These are phyloP conservation scores for Sebastiscus tertius DNA, from an alignment of 2,797 vertebrate species.

Conservation along the genomic window DNA sequence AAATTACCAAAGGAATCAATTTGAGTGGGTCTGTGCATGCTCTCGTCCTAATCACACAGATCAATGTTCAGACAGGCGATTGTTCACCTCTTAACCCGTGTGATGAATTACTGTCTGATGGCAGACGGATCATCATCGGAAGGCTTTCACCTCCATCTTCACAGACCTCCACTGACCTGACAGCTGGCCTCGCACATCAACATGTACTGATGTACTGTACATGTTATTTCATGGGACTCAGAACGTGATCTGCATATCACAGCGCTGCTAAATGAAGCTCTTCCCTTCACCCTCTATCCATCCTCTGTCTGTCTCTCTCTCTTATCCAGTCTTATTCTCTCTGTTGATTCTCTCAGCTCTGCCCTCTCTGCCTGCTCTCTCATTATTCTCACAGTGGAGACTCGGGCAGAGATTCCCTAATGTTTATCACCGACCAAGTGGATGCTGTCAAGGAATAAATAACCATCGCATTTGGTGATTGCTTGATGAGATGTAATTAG, in stretches of 20 bases:
- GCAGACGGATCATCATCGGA: constrained; percentile 2
- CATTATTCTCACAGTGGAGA: neutral
- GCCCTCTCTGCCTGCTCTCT: neutral
- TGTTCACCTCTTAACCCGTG: constrained; percentile 43
- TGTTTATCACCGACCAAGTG: constrained; percentile 34
- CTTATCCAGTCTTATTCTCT: neutral
- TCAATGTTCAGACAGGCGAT: constrained; percentile 26
- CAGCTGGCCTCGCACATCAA: constrained; percentile 3
- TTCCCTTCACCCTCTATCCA: constrained; percentile 5
- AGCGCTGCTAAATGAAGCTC: constrained; percentile 17
- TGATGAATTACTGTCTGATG: constrained; percentile 42
- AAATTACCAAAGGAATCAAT: constrained; percentile 36
- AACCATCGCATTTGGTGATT: constrained; percentile 52
- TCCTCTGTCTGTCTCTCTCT: neutral
- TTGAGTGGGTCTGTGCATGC: constrained; percentile 20
- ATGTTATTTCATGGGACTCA: constrained; percentile 15
- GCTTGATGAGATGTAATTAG: constrained; percentile 74
- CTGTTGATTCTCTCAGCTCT: constrained; percentile 8
- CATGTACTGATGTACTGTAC: neutral
- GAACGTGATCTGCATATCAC: constrained; percentile 48
- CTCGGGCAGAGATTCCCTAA: neutral
- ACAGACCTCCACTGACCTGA: constrained; percentile 23
- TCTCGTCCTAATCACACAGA: constrained; percentile 26
- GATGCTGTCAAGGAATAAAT: constrained; percentile 55
- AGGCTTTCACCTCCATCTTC: constrained; percentile 7